Percentiles rank a stretch among this genome's conserved stretches.
Conservation (phyloP, 2,113 vertebrate species). For the Copsychus sechellarum region DNA sequence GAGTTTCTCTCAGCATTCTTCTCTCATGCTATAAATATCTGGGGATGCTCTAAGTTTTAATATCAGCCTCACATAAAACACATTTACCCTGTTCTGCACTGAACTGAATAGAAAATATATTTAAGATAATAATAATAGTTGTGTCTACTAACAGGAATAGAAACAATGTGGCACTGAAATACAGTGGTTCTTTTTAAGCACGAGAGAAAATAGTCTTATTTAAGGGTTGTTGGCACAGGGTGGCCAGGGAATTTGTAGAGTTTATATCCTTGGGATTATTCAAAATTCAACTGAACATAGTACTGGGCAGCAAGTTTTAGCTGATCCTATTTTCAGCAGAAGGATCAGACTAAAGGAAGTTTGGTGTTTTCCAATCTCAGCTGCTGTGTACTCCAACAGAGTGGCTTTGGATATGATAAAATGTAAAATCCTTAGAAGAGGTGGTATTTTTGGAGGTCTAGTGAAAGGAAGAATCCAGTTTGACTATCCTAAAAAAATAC, state of each 20-base stretch:
- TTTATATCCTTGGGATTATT: neutral
- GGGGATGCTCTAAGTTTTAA: too few relatives aligned
- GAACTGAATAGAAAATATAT: neutral
- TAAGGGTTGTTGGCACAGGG: neutral
- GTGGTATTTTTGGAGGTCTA: neutral
- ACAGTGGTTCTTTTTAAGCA: neutral
- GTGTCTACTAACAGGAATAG: neutral
- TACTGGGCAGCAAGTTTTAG: neutral
- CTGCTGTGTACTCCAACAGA: neutral
- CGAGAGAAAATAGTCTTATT: neutral
- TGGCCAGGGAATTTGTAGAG: neutral
- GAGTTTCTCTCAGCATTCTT: neutral
- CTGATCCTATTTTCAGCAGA: neutral
- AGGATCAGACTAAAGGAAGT: rapidly evolving
- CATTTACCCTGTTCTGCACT: too few relatives aligned
- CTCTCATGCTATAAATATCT: too few relatives aligned
- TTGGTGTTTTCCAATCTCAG: neutral
- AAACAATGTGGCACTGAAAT: neutral
- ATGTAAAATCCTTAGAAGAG: neutral
- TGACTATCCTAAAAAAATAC: neutral
- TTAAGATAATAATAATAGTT: neutral
- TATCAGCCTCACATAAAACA: too few relatives aligned
- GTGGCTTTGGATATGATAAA: neutral
- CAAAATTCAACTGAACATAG: neutral
- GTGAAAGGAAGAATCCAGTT: neutral